A percentile compares a stretch with the other conserved stretches of the same genome.
Conservation (phyloP, 2,797 vertebrate genomes). For the Octomys mimax region DNA sequence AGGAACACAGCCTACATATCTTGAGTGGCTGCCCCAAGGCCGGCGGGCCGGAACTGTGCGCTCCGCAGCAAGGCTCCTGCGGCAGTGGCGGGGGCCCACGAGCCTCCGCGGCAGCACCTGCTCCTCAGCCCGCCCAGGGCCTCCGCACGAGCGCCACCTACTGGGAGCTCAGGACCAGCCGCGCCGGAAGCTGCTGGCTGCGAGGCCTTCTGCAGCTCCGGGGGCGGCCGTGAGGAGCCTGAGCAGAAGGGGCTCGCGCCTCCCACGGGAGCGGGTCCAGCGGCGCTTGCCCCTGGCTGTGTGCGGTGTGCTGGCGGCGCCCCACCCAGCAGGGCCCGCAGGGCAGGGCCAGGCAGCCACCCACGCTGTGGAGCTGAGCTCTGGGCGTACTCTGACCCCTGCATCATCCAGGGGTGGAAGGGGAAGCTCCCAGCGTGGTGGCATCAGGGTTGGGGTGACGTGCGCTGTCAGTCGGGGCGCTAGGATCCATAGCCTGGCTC, state of each 20-base stretch:
- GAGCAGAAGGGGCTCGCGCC: background rate
- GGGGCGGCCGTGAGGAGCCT: background rate
- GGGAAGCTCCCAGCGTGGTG: rapidly evolving
- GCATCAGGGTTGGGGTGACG: rapidly evolving
- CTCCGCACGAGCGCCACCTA: too few species aligned
- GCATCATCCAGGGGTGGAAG: rapidly evolving
- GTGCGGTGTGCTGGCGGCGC: rapidly evolving
- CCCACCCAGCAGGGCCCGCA: background rate
- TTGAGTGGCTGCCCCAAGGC: too few species aligned
- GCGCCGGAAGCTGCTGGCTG: too few species aligned
- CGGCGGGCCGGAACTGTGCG: too few species aligned
- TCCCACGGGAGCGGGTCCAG: background rate
- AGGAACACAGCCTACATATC: too few species aligned
- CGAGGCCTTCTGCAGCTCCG: background rate
- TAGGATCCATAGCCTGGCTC: background rate
- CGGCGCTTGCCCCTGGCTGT: rapidly evolving
- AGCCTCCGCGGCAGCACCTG: too few species aligned
- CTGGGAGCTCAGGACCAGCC: background rate
- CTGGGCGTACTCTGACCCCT: background rate
- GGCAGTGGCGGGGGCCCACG: too few species aligned
- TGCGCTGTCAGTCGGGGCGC: rapidly evolving
- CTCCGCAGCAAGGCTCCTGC: too few species aligned
- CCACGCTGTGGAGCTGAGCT: rapidly evolving
- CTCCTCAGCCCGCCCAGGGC: too few species aligned
- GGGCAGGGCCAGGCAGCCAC: background rate